These are phyloP conservation scores for Monopterus albus DNA, from an alignment of 2,113 vertebrate species.

Conservation along the genomic window DNA sequence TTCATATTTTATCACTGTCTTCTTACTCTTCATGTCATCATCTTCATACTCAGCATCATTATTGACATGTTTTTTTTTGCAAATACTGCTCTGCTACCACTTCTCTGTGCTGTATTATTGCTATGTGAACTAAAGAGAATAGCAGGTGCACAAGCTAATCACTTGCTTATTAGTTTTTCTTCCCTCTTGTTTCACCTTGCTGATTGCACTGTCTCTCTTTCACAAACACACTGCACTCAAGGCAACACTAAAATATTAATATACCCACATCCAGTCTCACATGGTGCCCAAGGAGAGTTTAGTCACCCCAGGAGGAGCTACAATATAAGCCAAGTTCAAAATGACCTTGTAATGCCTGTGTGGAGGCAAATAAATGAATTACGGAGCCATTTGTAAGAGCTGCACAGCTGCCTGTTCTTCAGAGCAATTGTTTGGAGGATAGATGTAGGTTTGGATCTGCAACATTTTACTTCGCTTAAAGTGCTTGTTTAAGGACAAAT, in stretches of 20 bases:
- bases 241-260: conserved; percentile 53
- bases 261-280: conserved; percentile 12
- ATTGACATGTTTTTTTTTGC: conserved; percentile 4
- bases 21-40: conserved; percentile 41
- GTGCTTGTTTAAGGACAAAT: not conserved
- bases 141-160: conserved; percentile 66
- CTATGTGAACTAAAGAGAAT: conserved; percentile 55
- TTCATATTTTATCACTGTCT: conserved; percentile 25
- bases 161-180: conserved; percentile 67
- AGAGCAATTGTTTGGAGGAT: not conserved
- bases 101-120: conserved; percentile 34
- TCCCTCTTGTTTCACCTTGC: conserved; percentile 45
- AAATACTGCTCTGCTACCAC: conserved; percentile 12
- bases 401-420: not conserved
- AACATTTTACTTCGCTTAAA: too few relatives aligned
- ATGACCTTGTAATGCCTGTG: conserved; percentile 9
- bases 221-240: conserved; percentile 27
- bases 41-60: conserved; percentile 16
- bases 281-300: conserved; percentile 36
- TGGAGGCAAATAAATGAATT: conserved; percentile 9
- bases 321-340: conserved; percentile 36
- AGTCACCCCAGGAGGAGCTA: conserved; percentile 52
- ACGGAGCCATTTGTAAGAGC: conserved; percentile 5
- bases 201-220: conserved; percentile 42
- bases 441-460: not conserved